Evolutionary conservation across 2,113 vertebrate genomes (phyloP).

Genomic region (Carassius gibelio): DNA sequence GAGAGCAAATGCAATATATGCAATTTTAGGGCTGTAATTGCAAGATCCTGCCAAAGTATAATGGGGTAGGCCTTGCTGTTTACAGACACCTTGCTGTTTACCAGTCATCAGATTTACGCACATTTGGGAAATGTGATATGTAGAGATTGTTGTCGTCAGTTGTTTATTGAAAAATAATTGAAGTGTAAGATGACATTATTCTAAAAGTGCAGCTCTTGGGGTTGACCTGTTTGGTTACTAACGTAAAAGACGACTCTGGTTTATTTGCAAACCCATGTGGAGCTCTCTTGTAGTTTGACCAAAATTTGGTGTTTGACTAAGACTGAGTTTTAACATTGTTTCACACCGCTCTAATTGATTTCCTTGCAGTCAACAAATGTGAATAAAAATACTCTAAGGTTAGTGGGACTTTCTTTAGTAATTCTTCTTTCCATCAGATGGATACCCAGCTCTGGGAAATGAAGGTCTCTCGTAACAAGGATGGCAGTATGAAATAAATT

Average conservation of each 20-base stretch:
- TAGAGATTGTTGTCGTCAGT: not conserved
- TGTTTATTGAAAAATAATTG: not conserved
- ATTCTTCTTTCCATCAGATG: slow-evolving; percentile 7
- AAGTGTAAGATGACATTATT: not conserved
- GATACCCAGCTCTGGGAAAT: not conserved
- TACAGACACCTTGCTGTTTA: no score
- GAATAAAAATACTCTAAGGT: not conserved
- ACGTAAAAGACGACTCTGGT: not conserved
- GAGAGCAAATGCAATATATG: no score
- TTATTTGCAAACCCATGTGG: not conserved
- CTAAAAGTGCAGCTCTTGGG: not conserved
- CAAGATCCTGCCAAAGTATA: no score
- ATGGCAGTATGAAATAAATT: slow-evolving; percentile 31
- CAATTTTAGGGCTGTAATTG: no score
- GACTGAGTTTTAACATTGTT: slow-evolving; percentile 3
- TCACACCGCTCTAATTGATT: not conserved
- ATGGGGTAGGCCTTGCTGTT: no score
- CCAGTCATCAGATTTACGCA: not conserved
- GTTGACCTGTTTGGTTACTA: not conserved
- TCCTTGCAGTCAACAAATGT: not conserved
- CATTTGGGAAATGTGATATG: not conserved
- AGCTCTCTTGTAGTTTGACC: not conserved
- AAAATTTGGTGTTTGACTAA: not conserved
- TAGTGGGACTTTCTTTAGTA: not conserved
- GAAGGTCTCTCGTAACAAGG: slow-evolving; percentile 12